phyloP scores from a whole-genome alignment of 2,888 invertebrate genomes.

The Busseola fusca region DNA sequence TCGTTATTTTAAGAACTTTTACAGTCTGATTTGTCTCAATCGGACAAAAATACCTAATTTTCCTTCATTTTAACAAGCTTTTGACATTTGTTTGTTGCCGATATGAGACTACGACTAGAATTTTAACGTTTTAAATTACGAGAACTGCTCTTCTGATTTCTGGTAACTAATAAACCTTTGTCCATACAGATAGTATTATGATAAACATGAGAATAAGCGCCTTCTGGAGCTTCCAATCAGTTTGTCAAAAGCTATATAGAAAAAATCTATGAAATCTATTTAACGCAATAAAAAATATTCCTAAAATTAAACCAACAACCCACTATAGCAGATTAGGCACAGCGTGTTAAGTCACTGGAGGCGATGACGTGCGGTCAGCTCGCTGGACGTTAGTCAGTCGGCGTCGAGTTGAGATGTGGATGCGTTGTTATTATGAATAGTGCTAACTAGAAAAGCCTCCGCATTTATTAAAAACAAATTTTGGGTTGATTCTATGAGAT shows the following conservation, averaged over 20 bases:
- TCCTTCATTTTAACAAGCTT: too few relatives aligned
- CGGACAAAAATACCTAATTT: too few relatives aligned
- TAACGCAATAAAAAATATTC: background rate
- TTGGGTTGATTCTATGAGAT: background rate
- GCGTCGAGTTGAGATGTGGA: background rate
- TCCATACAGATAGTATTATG: background rate
- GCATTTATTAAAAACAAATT: background rate
- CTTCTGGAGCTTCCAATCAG: background rate
- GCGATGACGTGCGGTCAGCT: constrained; percentile 15
- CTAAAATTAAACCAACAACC: background rate
- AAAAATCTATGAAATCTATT: background rate
- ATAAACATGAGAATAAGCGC: background rate
- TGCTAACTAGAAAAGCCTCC: background rate
- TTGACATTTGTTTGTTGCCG: too few relatives aligned
- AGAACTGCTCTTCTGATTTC: too few relatives aligned
- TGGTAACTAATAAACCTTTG: background rate
- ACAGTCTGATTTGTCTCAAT: too few relatives aligned
- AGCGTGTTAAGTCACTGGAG: background rate
- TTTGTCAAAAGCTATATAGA: background rate
- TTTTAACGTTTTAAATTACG: too few relatives aligned
- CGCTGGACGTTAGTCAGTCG: background rate
- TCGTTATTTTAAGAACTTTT: too few relatives aligned
- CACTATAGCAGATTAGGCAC: background rate
- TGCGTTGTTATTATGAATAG: constrained; percentile 1
- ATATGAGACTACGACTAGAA: too few relatives aligned